phyloP scores from a whole-genome alignment of 2,797 vertebrate genomes.

The Leuciscus waleckii region DNA sequence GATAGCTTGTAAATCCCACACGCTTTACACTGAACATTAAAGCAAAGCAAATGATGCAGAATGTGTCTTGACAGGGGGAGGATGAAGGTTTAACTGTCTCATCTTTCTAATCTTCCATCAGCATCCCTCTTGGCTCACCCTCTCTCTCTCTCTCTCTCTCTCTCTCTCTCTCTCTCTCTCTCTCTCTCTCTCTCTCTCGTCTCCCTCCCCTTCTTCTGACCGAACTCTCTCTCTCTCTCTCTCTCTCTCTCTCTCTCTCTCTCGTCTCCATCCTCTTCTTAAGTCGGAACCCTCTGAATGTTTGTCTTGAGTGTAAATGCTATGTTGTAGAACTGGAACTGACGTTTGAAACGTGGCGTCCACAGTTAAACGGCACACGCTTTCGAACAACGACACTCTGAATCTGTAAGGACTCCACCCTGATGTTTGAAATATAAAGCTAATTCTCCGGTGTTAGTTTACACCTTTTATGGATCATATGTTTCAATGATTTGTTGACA shows the following conservation, averaged over 20 bases:
- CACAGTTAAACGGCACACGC: background rate
- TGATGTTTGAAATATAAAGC: conserved; percentile 41
- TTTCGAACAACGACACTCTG: background rate
- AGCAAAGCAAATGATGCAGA: conserved; percentile 41
- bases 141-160: background rate
- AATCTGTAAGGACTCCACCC: conserved; percentile 26
- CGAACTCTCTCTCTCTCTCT: background rate
- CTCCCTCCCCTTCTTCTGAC: too few species aligned
- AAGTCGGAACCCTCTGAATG: background rate
- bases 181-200: too few species aligned
- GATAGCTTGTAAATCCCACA: conserved; percentile 47
- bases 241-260: background rate
- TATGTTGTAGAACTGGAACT: conserved; percentile 39
- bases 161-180: background rate
- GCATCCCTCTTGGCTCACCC: conserved; percentile 36
- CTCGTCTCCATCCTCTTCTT: conserved; percentile 1
- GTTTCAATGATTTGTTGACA: conserved; percentile 38
- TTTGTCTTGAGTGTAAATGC: background rate
- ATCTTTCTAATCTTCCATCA: conserved; percentile 60
- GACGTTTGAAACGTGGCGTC: background rate
- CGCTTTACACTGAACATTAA: conserved; percentile 44
- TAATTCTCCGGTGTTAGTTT: conserved; percentile 23
- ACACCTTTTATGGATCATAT: conserved; percentile 37
- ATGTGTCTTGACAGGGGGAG: conserved; percentile 55
- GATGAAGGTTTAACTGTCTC: conserved; percentile 54